Evolutionary conservation across 2,888 invertebrate genomes (phyloP).

Genomic region (Tenthredo amoena): DNA sequence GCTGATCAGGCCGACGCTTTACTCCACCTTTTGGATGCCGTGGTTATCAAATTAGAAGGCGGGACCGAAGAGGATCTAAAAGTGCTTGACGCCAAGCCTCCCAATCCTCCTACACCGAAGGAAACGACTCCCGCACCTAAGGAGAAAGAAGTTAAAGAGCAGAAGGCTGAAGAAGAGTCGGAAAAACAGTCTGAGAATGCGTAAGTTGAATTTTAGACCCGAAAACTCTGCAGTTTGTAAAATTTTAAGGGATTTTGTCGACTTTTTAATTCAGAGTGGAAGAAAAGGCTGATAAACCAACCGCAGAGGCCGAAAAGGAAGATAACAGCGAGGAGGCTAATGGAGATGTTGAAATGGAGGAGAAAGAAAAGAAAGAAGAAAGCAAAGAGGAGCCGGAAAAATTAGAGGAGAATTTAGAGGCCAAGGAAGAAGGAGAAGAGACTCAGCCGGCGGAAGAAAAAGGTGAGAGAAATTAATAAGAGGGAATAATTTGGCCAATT

Average conservation of each 20-base stretch:
- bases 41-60: slow-evolving; percentile 97
- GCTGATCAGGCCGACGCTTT: slow-evolving; percentile 90
- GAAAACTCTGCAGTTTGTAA: neutral
- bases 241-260: neutral
- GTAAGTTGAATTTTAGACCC: neutral
- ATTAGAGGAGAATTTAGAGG: slow-evolving; percentile 77
- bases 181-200: slow-evolving; percentile 30
- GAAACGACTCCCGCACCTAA: slow-evolving; percentile 62
- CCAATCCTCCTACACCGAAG: slow-evolving; percentile 61
- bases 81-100: slow-evolving; percentile 84
- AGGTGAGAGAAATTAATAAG: slow-evolving; percentile 51
- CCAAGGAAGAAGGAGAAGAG: slow-evolving; percentile 78
- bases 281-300: slow-evolving; percentile 50
- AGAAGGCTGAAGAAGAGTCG: slow-evolving; percentile 47
- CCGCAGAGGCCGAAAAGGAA: slow-evolving; percentile 66
- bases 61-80: slow-evolving; percentile 93
- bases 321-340: slow-evolving; percentile 68
- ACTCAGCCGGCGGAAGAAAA: slow-evolving; percentile 67
- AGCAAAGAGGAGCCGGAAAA: slow-evolving; percentile 77
- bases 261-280: neutral
- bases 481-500: too few species aligned
- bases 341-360: slow-evolving; percentile 70
- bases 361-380: slow-evolving; percentile 70
- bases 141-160: slow-evolving; percentile 67
- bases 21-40: slow-evolving; percentile 94